Percentiles rank a stretch among this genome's conserved stretches.
Evolutionary conservation across 1,140 invertebrate species (phyloP).

Genomic region (Xylocopa sonorina): DNA sequence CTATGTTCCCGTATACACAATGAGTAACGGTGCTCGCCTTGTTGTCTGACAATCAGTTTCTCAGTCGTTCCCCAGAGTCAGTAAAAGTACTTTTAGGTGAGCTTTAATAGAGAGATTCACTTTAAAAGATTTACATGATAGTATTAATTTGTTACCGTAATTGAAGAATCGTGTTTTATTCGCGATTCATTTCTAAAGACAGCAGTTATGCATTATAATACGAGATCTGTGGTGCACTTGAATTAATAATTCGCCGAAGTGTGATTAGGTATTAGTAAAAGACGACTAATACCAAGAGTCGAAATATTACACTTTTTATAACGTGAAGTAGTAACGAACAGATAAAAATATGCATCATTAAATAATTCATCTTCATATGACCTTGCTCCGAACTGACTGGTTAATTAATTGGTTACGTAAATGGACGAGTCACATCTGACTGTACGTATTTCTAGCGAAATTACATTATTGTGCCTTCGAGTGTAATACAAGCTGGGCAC

Average conservation of each 20-base stretch:
- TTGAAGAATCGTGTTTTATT: neutral
- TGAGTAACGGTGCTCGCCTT: neutral
- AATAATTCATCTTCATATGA: neutral
- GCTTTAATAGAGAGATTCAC: neutral
- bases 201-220: no score
- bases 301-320: neutral
- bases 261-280: no score
- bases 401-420: slow-evolving; percentile 38
- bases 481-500: neutral
- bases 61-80: no score
- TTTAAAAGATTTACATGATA: neutral
- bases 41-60: neutral
- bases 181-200: no score
- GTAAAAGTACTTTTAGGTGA: neutral
- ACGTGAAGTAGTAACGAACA: neutral
- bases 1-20: neutral
- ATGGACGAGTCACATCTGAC: neutral
- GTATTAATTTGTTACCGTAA: neutral
- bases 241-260: no score
- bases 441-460: neutral
- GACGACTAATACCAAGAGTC: no score
- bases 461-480: neutral
- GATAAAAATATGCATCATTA: neutral
- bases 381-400: neutral
- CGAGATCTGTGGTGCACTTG: no score